Percentiles rank a stretch among this genome's conserved stretches.
phyloP scores from a whole-genome alignment of 2,888 invertebrate species.

The Hydrotaea diabolus region DNA sequence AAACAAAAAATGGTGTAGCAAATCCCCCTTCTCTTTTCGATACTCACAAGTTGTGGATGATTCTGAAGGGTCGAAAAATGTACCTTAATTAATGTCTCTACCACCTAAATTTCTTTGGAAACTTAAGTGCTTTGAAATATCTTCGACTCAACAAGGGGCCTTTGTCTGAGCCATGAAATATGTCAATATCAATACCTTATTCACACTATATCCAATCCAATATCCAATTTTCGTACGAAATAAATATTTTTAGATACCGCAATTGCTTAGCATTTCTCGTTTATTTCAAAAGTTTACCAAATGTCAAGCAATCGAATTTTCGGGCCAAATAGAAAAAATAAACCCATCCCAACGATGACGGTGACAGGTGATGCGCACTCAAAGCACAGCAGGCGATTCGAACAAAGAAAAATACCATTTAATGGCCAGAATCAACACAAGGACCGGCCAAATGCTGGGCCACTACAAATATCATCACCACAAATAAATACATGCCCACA shows the following conservation, averaged over 20 bases:
- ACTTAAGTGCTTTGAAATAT: too few relatives aligned
- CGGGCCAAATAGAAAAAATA: not conserved
- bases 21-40: too few relatives aligned
- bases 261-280: slow-evolving; percentile 17
- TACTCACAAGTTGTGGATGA: too few relatives aligned
- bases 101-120: too few relatives aligned
- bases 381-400: not conserved
- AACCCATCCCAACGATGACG: not conserved
- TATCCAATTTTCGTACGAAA: not conserved
- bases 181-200: too few relatives aligned
- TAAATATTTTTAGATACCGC: not conserved
- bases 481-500: not conserved
- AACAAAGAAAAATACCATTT: not conserved
- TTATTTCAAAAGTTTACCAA: slow-evolving; percentile 17
- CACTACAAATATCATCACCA: not conserved
- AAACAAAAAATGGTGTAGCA: too few relatives aligned
- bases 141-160: too few relatives aligned
- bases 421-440: slow-evolving; percentile 1
- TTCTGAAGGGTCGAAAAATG: too few relatives aligned
- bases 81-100: not conserved
- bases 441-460: not conserved
- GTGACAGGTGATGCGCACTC: slow-evolving; percentile 5
- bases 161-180: too few relatives aligned
- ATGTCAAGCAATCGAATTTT: slow-evolving; percentile 5
- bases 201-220: not conserved